phyloP scores from a whole-genome alignment of 2,113 vertebrate genomes.

The Setophaga kirtlandii region DNA sequence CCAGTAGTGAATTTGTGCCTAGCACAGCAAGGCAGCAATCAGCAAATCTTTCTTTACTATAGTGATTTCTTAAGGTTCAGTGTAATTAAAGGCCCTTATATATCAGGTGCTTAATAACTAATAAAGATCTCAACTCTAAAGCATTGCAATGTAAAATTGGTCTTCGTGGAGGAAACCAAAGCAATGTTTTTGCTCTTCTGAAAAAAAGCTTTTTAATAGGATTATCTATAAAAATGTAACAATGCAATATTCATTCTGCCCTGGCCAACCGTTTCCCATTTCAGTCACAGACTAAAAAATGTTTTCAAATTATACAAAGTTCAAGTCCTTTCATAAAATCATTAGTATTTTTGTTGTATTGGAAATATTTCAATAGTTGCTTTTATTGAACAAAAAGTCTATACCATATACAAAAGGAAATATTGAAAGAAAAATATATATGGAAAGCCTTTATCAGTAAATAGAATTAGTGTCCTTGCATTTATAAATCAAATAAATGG shows the following conservation, averaged over 20 bases:
- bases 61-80: slow-evolving; percentile 17
- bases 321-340: not conserved
- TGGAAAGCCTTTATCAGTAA: slow-evolving; percentile 80
- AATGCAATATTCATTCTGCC: not conserved
- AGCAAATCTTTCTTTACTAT: slow-evolving; percentile 39
- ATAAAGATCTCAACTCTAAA: not conserved
- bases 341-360: slow-evolving; percentile 43
- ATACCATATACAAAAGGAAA: slow-evolving; percentile 65
- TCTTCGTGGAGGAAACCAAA: not conserved
- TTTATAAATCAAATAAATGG: slow-evolving; percentile 86
- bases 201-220: slow-evolving; percentile 5
- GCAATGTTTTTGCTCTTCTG: not conserved
- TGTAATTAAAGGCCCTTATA: slow-evolving; percentile 35
- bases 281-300: not conserved
- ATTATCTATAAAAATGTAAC: slow-evolving; percentile 4
- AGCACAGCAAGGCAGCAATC: slow-evolving; percentile 46
- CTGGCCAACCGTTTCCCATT: not conserved
- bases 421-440: slow-evolving; percentile 74
- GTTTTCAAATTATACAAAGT: slow-evolving; percentile 17
- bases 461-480: slow-evolving; percentile 86
- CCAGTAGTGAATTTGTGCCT: slow-evolving; percentile 48
- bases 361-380: slow-evolving; percentile 32
- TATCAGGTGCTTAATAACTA: slow-evolving; percentile 43
- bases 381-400: slow-evolving; percentile 48
- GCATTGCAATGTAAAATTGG: not conserved